Percentiles rank a stretch among this genome's conserved stretches.
Conservation (phyloP, 2,797 vertebrate species). For the Rhabdophis nuchalis region DNA sequence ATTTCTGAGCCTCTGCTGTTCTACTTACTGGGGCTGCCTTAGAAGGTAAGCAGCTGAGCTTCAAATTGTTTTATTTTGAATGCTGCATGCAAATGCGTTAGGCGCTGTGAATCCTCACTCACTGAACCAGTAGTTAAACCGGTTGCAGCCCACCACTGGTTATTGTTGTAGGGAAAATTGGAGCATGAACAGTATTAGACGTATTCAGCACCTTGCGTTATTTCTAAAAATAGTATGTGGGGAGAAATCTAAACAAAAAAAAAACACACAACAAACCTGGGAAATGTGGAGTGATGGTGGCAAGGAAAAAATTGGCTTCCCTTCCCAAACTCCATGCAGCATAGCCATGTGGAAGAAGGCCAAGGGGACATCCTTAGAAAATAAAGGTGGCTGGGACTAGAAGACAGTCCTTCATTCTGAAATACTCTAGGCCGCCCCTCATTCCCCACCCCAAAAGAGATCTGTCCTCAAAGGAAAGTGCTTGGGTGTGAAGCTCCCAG, state of each 20-base stretch:
- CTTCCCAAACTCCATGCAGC: neutral
- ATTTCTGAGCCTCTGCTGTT: too few species aligned
- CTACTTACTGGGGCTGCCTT: too few species aligned
- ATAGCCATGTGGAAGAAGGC: neutral
- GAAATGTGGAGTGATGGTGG: neutral
- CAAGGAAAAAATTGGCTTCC: neutral
- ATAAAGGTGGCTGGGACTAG: neutral
- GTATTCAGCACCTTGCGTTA: neutral
- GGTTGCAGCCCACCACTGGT: too few species aligned
- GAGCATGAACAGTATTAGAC: neutral
- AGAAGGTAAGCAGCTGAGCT: too few species aligned
- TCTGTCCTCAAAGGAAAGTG: neutral
- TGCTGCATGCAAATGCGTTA: too few species aligned
- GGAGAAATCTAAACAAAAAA: neutral
- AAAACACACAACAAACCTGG: neutral
- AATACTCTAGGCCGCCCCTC: neutral
- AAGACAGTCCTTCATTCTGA: neutral
- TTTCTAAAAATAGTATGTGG: neutral
- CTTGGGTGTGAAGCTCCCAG: neutral
- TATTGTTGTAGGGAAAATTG: neutral
- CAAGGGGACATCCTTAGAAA: neutral
- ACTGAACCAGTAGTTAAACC: too few species aligned
- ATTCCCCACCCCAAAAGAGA: neutral
- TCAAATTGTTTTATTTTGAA: too few species aligned
- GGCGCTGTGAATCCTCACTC: too few species aligned